Evolutionary conservation across 1,140 invertebrate species (phyloP), one percentile per base, ranked within the genome.

Genomic region (Bombus waltoni): DNA sequence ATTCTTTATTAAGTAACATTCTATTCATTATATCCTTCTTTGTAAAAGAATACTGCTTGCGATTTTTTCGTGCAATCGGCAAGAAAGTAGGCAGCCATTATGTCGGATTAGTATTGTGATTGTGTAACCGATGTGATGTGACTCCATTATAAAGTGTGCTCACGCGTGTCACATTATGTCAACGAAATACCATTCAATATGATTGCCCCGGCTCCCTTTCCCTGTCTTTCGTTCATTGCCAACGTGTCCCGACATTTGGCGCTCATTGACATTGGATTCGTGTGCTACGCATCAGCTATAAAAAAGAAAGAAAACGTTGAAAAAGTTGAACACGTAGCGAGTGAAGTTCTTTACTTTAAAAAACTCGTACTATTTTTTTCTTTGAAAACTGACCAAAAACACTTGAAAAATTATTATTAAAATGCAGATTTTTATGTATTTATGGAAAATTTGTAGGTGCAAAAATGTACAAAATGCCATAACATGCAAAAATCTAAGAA

Each of bases 21-120:
- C 28, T n/a, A 11, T 62, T 62, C 59, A 28, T 62, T 28, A 28
- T n/a, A n/a, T 62, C 18, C 22, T 15, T 42, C 28, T 35, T 11
- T 28, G 28, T 10, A 62, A 32, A 68, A 53, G 35, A 59, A 79
- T 79, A 53, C 11, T 25, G 38, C 65, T 68, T 11, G 42, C 22
- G 32, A 47, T 81, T 88, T 89, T 87, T 92, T 91, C 79, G 79
- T 83, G 88, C 83, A 80, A 86, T 84, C 89, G 88, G 73, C 71
- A 81, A 81, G 78, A 89, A 89, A 91, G 88, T 93, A 93, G 91
- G 92, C 92, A 91, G 92, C 93, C 91, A 94, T 95, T 95, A 95
- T 94, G 92, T 93, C 92, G 91, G 90, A 94, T 95, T 95, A 95
- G 93, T 92, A 95, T 95, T 95, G 94, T 95, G 93, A 94, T 95